Conservation (phyloP, 1,140 invertebrate genomes). For the Lucilia sericata region DNA sequence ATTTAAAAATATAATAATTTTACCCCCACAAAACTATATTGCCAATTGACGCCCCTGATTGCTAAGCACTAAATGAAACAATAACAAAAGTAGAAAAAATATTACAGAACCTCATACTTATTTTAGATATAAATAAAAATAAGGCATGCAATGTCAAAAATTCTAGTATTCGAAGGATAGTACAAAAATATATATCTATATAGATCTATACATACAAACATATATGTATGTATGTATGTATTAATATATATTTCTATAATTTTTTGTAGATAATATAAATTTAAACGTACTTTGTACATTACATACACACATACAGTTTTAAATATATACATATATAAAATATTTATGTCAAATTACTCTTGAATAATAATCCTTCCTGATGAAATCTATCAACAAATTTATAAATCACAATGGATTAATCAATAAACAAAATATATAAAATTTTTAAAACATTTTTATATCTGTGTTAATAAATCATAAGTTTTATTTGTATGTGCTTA, state of each 20-base stretch:
- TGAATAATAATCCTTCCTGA: too few relatives aligned
- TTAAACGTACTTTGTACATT: neutral
- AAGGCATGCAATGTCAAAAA: conserved; percentile 40
- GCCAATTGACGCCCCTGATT: neutral
- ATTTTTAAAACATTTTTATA: too few relatives aligned
- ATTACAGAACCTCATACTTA: conserved; percentile 42
- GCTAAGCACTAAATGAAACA: conserved; percentile 16
- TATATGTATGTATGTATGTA: neutral
- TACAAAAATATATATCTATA: neutral
- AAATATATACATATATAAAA: neutral
- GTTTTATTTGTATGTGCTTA: too few relatives aligned
- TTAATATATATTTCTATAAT: neutral
- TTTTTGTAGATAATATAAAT: too few relatives aligned
- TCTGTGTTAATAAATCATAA: too few relatives aligned
- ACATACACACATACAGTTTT: neutral
- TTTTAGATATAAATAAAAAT: conserved; percentile 43
- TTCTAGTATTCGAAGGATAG: conserved; percentile 30
- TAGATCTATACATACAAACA: conserved; percentile 6
- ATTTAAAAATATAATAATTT: too few relatives aligned
- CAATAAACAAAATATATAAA: too few relatives aligned
- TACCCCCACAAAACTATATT: too few relatives aligned
- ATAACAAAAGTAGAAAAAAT: conserved; percentile 22
- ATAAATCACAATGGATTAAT: too few relatives aligned
- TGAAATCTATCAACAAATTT: too few relatives aligned
- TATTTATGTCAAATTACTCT: conserved; percentile 12